These are phyloP conservation scores for Lasioglossum pauxillum DNA, from an alignment of 2,888 invertebrate species.

Conservation along the genomic window DNA sequence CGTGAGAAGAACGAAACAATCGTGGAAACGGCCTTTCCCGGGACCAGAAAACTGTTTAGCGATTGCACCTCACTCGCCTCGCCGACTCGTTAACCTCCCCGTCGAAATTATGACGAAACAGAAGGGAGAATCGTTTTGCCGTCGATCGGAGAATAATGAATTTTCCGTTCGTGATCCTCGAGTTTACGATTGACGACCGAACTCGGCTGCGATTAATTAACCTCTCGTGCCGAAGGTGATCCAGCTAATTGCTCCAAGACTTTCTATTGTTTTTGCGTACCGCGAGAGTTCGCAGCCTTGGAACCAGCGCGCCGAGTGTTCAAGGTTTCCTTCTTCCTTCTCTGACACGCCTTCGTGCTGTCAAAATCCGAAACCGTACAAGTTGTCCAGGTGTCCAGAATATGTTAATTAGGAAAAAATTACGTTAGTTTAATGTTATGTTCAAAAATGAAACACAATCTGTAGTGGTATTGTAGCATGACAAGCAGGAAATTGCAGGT, in stretches of 20 bases:
- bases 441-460: not conserved
- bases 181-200: conserved; percentile 20
- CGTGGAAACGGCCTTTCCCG: conserved; percentile 57
- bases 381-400: not conserved
- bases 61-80: conserved; percentile 26
- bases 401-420: not conserved
- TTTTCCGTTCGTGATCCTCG: not conserved
- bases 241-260: not conserved
- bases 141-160: not conserved
- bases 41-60: conserved; percentile 46
- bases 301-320: not conserved
- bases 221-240: conserved; percentile 4
- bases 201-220: conserved; percentile 13
- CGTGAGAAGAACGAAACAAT: conserved; percentile 64
- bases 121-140: conserved; percentile 16
- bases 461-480: not conserved
- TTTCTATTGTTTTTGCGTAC: conserved; percentile 38
- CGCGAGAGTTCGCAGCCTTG: conserved; percentile 40
- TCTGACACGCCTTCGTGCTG: not conserved
- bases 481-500: conserved; percentile 39
- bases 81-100: conserved; percentile 48
- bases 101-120: conserved; percentile 58
- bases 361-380: not conserved
- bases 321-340: conserved; percentile 36
- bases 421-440: not conserved